Evolutionary conservation across 2,797 vertebrate species (phyloP), one percentile per base, ranked within the genome.

Genomic region (Microctenopoma steveboyesi): DNA sequence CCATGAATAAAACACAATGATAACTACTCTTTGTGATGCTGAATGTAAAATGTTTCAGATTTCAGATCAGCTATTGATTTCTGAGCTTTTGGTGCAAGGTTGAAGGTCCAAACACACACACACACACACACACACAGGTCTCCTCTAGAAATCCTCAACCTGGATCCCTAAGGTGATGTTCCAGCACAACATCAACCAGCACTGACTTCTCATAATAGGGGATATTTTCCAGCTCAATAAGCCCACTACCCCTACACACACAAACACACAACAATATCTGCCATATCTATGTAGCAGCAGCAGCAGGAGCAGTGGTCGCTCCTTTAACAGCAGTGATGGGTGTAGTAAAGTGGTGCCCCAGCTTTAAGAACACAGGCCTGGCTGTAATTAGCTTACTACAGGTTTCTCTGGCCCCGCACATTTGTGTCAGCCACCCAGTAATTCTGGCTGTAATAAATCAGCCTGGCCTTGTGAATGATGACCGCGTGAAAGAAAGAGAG

Each of bases 351-450:
- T 64, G 74, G 61, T 82, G 88, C 82, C 71, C 86, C 82, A 65
- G 89, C 87, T 69, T 57, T 86, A 86, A 85, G 88, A 83, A 84
- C 81, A 77, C 69, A 69, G 90, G 80, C 77, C 81, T 48, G 64
- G 83, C 83, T 84, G 89, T 93, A 91, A 92, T 94, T 92, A 92
- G 88, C 91, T 92, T 85, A 83, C 83, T 89, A 86, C 88, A 86
- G 90, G 89, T 46, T 89, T 92, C 84, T 69, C 83, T 73, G 88
- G 82, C 85, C 85, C 77, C 46, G 64, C 89, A 93, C 90, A 90
- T 93, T 93, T 93, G 89, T 92, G 92, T 94, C 92, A 93, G 86
- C 69, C 85, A 73, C 79, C 66, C 80, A 90, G 88, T 93, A 91
- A 93, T 90, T 83, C 91, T 85, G 86, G 55, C 85, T 90, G 90